Percentiles rank a stretch among this genome's conserved stretches.
Evolutionary conservation across 2,797 vertebrate species (phyloP).

Genomic region (Prunella strophiata): DNA sequence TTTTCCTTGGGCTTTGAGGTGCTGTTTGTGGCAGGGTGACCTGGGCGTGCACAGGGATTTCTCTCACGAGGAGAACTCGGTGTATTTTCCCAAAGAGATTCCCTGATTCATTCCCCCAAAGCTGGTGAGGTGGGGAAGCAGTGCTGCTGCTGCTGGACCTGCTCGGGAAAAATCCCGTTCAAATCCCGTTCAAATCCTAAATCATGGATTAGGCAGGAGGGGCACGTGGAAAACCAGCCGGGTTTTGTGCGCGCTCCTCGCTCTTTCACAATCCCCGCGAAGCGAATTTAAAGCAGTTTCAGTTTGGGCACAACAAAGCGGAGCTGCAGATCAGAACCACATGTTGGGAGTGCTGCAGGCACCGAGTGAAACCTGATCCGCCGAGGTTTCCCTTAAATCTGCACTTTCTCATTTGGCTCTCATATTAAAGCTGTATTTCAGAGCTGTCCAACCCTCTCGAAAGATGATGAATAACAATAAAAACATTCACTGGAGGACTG

Average conservation of each 20-base stretch:
- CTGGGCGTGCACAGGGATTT: rapidly evolving
- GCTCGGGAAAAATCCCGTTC: not conserved
- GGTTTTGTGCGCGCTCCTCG: not conserved
- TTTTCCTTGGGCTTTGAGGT: not conserved
- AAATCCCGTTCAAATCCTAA: not conserved
- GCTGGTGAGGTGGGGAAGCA: rapidly evolving
- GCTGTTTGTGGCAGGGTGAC: not conserved
- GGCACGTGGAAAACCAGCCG: not conserved
- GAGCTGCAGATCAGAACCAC: constrained; percentile 87
- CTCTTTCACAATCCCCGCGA: constrained; percentile 64
- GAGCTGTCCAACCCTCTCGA: constrained; percentile 59
- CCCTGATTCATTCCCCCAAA: not conserved
- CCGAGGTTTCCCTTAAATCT: constrained; percentile 76
- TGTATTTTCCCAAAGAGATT: not conserved
- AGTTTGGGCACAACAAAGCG: constrained; percentile 77
- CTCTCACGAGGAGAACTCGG: not conserved
- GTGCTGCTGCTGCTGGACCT: no score
- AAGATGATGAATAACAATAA: constrained; percentile 74
- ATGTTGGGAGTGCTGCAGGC: constrained; percentile 79
- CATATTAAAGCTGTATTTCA: constrained; percentile 68
- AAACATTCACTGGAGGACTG: constrained; percentile 65
- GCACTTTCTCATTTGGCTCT: constrained; percentile 72
- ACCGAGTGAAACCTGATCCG: constrained; percentile 59
- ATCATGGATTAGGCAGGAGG: not conserved
- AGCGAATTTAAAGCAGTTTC: constrained; percentile 71